phyloP scores from a whole-genome alignment of 2,888 invertebrate genomes.

The Hypena proboscidalis region DNA sequence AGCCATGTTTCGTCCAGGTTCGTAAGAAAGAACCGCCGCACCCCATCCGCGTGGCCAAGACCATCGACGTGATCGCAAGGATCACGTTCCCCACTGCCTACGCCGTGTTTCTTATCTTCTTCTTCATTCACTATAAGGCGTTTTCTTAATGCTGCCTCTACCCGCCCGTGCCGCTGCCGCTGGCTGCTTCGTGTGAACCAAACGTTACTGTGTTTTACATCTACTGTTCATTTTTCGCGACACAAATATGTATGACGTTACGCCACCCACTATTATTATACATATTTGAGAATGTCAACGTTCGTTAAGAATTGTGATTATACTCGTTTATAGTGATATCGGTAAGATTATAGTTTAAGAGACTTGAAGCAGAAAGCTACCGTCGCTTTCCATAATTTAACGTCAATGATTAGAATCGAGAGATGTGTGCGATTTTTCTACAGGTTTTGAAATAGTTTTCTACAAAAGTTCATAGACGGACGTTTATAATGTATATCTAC shows the following conservation, averaged over 20 bases:
- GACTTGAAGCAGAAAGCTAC: slow-evolving; percentile 51
- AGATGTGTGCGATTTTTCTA: slow-evolving; percentile 64
- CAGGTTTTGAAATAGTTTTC: slow-evolving; percentile 80
- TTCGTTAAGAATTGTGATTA: slow-evolving; percentile 67
- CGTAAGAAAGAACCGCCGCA: slow-evolving; percentile 96
- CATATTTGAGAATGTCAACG: slow-evolving; percentile 59
- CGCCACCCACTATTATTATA: slow-evolving; percentile 54
- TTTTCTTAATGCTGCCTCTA: slow-evolving; percentile 87
- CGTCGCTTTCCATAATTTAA: slow-evolving; percentile 56
- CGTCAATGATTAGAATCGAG: slow-evolving; percentile 36
- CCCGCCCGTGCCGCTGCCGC: slow-evolving; percentile 49
- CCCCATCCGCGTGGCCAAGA: slow-evolving; percentile 96
- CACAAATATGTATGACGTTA: slow-evolving; percentile 58
- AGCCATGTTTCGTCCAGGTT: slow-evolving; percentile 94
- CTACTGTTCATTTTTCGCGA: slow-evolving; percentile 55
- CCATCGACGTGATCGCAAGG: slow-evolving; percentile 97
- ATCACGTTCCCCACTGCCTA: slow-evolving; percentile 97
- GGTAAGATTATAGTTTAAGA: slow-evolving; percentile 57
- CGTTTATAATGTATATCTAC: slow-evolving; percentile 58
- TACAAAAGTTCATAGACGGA: slow-evolving; percentile 51
- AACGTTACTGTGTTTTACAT: slow-evolving; percentile 59
- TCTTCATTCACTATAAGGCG: slow-evolving; percentile 97
- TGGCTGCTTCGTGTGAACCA: slow-evolving; percentile 64
- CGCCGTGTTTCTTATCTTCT: slow-evolving; percentile 96
- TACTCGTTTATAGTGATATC: slow-evolving; percentile 57